Evolutionary conservation across 2,797 vertebrate species (phyloP).

Genomic region (Hyperoplus immaculatus): DNA sequence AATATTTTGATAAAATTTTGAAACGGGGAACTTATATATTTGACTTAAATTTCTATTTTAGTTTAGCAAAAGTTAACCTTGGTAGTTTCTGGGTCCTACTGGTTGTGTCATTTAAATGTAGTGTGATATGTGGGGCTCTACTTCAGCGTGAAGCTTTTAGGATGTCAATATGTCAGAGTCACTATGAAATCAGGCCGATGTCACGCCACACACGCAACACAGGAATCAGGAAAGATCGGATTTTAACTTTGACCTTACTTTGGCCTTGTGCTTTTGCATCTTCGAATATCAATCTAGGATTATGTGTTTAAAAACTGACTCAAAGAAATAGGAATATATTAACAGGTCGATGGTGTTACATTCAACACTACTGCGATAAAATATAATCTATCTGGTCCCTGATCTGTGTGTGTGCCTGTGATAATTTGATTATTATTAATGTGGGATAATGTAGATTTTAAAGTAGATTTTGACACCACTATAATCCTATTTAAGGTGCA

Average conservation of each 20-base stretch:
- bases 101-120: neutral
- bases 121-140: constrained; percentile 32
- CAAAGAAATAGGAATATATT: neutral
- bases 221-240: constrained; percentile 52
- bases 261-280: neutral
- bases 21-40: too few species aligned
- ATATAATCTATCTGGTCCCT: neutral
- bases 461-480: neutral
- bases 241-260: constrained; percentile 31
- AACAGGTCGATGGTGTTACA: neutral
- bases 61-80: neutral
- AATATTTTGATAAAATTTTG: too few species aligned
- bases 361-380: neutral
- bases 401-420: neutral
- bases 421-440: neutral
- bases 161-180: constrained; percentile 23
- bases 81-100: constrained; percentile 4
- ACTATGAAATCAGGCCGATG: neutral
- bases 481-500: too few species aligned
- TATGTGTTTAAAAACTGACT: constrained; percentile 3
- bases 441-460: neutral
- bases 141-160: constrained; percentile 44
- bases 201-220: neutral
- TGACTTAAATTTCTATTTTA: too few species aligned
- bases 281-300: constrained; percentile 34